These are phyloP conservation scores for Nibea coibor DNA, from an alignment of 2,113 vertebrate species.

Conservation along the genomic window DNA sequence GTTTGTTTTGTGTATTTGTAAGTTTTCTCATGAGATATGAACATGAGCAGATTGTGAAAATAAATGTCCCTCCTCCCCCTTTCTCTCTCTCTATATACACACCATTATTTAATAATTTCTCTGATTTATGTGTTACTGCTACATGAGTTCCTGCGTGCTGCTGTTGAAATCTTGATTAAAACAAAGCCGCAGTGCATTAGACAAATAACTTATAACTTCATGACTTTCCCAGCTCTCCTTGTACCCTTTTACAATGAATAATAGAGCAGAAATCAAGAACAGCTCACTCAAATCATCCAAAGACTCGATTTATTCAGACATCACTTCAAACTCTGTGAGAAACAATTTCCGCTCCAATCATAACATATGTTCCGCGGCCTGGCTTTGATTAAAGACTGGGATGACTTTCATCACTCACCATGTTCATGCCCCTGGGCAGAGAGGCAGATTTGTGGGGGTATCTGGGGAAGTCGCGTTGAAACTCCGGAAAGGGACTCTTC, in stretches of 20 bases:
- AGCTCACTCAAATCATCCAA: conserved; percentile 30
- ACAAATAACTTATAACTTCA: not conserved
- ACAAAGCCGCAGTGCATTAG: not conserved
- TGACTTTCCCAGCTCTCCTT: not conserved
- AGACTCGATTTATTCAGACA: conserved; percentile 52
- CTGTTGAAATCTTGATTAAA: conserved; percentile 11
- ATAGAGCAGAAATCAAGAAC: conserved; percentile 27
- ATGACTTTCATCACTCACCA: conserved; percentile 75
- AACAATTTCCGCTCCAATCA: conserved; percentile 57
- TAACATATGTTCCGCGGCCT: conserved; percentile 57
- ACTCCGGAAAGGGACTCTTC: conserved; percentile 54
- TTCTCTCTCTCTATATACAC: too few species aligned
- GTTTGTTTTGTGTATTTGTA: not conserved
- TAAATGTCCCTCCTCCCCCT: too few species aligned
- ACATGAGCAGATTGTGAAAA: not conserved
- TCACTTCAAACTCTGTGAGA: conserved; percentile 42
- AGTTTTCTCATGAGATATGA: not conserved
- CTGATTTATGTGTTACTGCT: not conserved
- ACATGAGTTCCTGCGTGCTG: conserved; percentile 3
- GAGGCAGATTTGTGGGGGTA: conserved; percentile 74
- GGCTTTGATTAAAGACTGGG: conserved; percentile 59
- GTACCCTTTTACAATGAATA: not conserved
- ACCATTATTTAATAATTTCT: not conserved
- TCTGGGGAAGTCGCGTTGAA: conserved; percentile 61
- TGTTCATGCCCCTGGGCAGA: conserved; percentile 79